Evolutionary conservation across 2,888 invertebrate species (phyloP), one percentile per base, ranked within the genome.

Genomic region (Himalopsyche japonica): DNA sequence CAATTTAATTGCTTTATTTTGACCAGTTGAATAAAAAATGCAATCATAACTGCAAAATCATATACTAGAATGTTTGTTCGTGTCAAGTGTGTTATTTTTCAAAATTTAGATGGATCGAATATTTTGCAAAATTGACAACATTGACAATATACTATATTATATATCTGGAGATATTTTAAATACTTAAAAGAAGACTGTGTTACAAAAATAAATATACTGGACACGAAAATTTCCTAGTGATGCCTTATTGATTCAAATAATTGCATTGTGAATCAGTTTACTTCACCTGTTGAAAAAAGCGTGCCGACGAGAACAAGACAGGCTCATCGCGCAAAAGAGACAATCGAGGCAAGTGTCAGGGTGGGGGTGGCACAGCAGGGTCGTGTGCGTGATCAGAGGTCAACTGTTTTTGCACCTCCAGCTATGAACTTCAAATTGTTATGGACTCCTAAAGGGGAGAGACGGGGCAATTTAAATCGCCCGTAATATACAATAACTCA

Each of bases 381-480:
- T 92, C 93, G 92, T 91, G 91, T 89, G 91, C 93, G 93, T 93
- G 93, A 92, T 92, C 92, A 92, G 91, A 92, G 93, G 92, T 92
- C 92, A 92, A 92, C 92, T 92, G 92, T 92, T 92, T 92, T 93
- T 93, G 92, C 91, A 92, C 92, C 92, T 93, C 92, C 91, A 91
- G 92, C 92, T 92, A 92, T 92, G 92, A 91, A 92, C 92, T 91
- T 92, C 92, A 92, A 92, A 92, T 92, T 92, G 92, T 92, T 92
- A 92, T 92, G 91, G 70, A 70, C 70, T 30, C 70, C 70, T 27
- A 70, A 70, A 70, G 70, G 24, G 70, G 70, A 70, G 27, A 70
- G 27, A 43, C 81, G 37, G 81, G 70, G 76, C 37, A 81, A 81
- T 34, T 81, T 77, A 27, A 32, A 77, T 8, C 12, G 12, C 57